These are phyloP conservation scores for Philereme transversata DNA, from an alignment of 2,888 invertebrate species.

Conservation along the genomic window DNA sequence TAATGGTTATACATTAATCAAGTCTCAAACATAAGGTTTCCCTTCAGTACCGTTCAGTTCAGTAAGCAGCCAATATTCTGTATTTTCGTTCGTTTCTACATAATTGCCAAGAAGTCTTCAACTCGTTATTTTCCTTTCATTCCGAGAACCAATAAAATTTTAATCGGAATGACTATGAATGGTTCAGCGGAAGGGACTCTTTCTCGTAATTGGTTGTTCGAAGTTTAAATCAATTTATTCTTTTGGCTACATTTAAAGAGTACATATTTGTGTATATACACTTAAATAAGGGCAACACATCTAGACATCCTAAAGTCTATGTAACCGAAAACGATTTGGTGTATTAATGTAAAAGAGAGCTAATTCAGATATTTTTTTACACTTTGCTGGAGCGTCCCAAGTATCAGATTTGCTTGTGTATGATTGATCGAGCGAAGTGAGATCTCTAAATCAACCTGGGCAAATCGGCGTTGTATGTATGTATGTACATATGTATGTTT, in stretches of 20 bases:
- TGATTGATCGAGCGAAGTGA: too few species aligned
- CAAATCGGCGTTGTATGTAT: too few species aligned
- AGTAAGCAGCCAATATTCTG: too few species aligned
- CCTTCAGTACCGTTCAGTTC: too few species aligned
- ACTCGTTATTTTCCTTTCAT: conserved; percentile 32
- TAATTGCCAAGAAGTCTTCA: conserved; percentile 22
- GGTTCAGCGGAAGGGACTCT: conserved; percentile 23
- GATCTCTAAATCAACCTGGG: too few species aligned
- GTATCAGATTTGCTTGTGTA: too few species aligned
- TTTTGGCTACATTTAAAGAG: conserved; percentile 1
- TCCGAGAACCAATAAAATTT: conserved; percentile 33
- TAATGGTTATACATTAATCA: too few species aligned
- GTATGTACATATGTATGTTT: too few species aligned
- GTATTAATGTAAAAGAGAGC: neutral
- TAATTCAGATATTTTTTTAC: too few species aligned
- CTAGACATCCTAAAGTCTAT: neutral
- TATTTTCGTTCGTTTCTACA: neutral
- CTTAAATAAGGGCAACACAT: neutral
- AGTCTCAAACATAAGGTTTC: too few species aligned
- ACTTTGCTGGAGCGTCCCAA: too few species aligned
- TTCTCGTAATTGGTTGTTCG: conserved; percentile 29
- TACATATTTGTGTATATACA: neutral
- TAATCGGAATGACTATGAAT: conserved; percentile 37
- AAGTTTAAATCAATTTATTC: conserved; percentile 24
- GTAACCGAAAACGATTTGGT: neutral